These are phyloP conservation scores for Cebidichthys violaceus DNA, from an alignment of 2,113 vertebrate species.

Conservation along the genomic window DNA sequence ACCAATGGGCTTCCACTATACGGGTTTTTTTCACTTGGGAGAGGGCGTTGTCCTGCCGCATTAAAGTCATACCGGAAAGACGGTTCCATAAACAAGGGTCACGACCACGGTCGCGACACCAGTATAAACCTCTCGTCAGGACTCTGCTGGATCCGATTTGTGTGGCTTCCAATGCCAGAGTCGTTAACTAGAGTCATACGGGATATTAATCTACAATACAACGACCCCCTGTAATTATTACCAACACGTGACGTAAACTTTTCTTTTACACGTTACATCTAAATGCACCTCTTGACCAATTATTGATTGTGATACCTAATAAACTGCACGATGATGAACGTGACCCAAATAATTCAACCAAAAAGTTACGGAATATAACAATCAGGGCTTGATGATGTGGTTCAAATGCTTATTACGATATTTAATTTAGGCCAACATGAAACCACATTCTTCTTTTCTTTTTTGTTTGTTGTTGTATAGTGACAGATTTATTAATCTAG, in stretches of 20 bases:
- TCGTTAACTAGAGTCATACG: neutral
- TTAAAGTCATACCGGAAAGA: neutral
- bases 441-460: neutral
- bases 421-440: neutral
- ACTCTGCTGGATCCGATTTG: neutral
- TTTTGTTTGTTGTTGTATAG: neutral
- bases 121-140: neutral
- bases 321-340: neutral
- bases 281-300: neutral
- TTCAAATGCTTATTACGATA: neutral
- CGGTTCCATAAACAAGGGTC: neutral
- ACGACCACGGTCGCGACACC: neutral
- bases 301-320: neutral
- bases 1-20: slow-evolving; percentile 60
- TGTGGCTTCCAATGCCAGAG: neutral
- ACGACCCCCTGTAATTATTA: neutral
- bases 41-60: slow-evolving; percentile 43
- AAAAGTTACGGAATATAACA: neutral
- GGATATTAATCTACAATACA: neutral
- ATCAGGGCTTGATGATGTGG: neutral
- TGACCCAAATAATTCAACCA: neutral
- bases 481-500: neutral
- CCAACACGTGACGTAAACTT: neutral
- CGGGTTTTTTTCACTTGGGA: neutral
- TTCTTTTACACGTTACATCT: neutral